phyloP scores from a whole-genome alignment of 2,113 vertebrate species.

The Pantherophis guttatus region DNA sequence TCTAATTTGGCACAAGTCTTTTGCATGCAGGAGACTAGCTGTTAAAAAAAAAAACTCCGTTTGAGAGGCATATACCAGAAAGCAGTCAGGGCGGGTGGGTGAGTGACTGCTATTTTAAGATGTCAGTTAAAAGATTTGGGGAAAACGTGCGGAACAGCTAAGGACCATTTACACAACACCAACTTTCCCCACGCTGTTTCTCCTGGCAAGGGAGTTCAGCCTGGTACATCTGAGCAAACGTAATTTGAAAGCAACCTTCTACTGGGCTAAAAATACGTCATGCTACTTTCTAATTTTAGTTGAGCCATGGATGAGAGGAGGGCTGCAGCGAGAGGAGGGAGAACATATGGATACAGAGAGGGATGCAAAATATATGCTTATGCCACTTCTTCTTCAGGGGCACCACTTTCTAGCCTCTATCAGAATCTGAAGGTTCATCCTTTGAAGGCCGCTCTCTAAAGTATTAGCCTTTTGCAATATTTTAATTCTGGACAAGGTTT shows the following conservation, averaged over 20 bases:
- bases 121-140: conserved; percentile 7
- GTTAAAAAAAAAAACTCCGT: not conserved
- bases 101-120: not conserved
- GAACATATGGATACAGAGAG: not conserved
- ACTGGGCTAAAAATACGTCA: not conserved
- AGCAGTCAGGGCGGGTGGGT: not conserved
- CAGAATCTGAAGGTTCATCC: not conserved
- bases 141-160: not conserved
- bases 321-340: not conserved
- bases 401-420: not conserved
- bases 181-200: not conserved
- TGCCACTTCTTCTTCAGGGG: not conserved
- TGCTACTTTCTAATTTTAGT: not conserved
- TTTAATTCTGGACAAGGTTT: not conserved
- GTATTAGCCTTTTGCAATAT: not conserved
- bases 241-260: not conserved
- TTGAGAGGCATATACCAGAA: not conserved
- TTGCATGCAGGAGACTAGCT: too few species aligned
- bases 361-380: not conserved
- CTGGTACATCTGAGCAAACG: not conserved
- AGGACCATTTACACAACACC: not conserved
- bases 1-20: not conserved
- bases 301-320: not conserved
- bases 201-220: not conserved
- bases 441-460: not conserved